A percentile compares a stretch with the other conserved stretches of the same genome.
Evolutionary conservation across 2,113 vertebrate species (phyloP).

Genomic region (Cryptotis parvus): DNA sequence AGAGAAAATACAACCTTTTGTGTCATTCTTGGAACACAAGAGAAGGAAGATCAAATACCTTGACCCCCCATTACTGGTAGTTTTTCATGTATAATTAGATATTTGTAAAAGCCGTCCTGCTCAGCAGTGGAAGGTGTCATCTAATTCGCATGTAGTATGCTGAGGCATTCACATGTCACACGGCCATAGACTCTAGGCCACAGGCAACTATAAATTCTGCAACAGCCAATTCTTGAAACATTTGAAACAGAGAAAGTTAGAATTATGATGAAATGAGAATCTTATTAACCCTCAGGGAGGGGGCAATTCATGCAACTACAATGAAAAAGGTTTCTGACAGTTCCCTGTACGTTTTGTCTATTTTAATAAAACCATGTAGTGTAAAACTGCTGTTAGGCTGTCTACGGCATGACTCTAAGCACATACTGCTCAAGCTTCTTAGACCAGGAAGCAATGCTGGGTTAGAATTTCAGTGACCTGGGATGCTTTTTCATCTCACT

Average conservation of each 20-base stretch:
- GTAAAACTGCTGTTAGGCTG: not conserved
- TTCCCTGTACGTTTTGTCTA: not conserved
- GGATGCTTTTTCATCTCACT: too few species aligned
- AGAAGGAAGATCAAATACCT: conserved; percentile 62
- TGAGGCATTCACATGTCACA: not conserved
- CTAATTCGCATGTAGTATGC: not conserved
- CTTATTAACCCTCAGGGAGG: not conserved
- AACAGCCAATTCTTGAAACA: conserved; percentile 24
- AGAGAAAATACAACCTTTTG: conserved; percentile 59
- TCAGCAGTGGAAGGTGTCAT: not conserved
- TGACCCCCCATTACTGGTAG: conserved; percentile 57
- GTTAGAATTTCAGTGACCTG: not conserved
- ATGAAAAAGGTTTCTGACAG: not conserved
- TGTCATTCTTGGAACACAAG: conserved; percentile 39
- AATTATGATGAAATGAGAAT: conserved; percentile 16
- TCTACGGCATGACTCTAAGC: not conserved
- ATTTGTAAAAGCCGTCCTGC: conserved; percentile 28
- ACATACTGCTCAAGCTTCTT: conserved; percentile 7
- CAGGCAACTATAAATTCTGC: not conserved
- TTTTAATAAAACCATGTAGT: not conserved
- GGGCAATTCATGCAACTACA: not conserved
- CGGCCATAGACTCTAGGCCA: not conserved
- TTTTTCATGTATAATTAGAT: conserved; percentile 65
- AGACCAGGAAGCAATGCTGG: not conserved
- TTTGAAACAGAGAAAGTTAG: not conserved